These are phyloP conservation scores for Salvator merianae DNA, from an alignment of 2,113 vertebrate genomes.

Conservation along the genomic window DNA sequence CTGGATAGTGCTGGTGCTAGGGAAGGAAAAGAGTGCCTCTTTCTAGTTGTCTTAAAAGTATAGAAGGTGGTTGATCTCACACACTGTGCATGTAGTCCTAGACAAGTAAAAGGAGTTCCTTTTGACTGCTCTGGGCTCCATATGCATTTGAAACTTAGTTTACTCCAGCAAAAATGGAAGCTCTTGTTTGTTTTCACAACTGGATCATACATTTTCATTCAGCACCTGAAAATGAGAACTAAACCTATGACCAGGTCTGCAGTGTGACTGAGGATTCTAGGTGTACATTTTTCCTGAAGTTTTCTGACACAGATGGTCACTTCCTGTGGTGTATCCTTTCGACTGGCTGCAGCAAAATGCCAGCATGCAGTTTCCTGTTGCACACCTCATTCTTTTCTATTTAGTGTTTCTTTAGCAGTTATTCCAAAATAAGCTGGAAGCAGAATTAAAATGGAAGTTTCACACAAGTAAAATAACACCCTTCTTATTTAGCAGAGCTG, in stretches of 20 bases:
- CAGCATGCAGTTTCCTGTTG: not conserved
- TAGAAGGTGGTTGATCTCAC: no score
- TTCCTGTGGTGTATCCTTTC: not conserved
- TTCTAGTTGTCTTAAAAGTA: no score
- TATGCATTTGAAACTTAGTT: no score
- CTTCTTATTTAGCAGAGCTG: not conserved
- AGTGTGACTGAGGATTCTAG: not conserved
- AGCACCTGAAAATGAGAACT: not conserved
- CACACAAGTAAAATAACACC: not conserved
- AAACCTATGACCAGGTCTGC: not conserved
- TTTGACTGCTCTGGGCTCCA: not conserved
- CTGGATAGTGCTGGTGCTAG: no score
- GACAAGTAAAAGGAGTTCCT: no score
- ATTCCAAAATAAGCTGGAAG: not conserved
- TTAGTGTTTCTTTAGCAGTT: no score
- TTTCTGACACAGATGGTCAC: not conserved
- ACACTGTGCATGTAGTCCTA: not conserved
- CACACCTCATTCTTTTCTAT: not conserved
- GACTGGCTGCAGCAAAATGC: not conserved
- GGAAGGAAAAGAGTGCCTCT: no score
- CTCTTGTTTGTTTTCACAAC: not conserved
- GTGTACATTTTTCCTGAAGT: not conserved
- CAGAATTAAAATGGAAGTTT: not conserved
- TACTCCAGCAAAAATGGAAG: no score
- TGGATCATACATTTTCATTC: not conserved